Base-by-base conservation (phyloP, 1,140 invertebrate genomes). In the Dinothrombium tinctorium region DNA sequence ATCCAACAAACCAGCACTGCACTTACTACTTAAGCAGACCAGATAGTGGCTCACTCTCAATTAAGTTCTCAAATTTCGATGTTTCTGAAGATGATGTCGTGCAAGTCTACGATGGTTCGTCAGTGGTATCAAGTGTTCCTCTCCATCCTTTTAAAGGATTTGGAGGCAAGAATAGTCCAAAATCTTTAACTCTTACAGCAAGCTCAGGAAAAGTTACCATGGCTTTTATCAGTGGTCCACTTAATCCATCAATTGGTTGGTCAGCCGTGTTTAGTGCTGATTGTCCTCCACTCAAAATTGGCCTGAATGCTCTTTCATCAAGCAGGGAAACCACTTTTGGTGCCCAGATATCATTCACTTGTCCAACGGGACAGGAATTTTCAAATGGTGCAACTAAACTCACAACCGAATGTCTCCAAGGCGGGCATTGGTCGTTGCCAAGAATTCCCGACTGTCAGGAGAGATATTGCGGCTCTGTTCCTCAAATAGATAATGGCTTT, bases 401-500 rank as follows among this genome's bases (percentile, higher is more conserved):
- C 46, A 71, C 72, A 5, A 84, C 81, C 1, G 70, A 78, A 58
- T 90, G 83, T 63, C 57, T 75, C 49, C 74, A 73, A 49, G 79
- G 84, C 51, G 87, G 87, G 39, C 77, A 82, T 54, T 94, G 87
- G 87, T 86, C 80, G 12, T 69, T 79, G 19, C 74, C 71, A 25
- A 83, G 84, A 54, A 86, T 94, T 54, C 86, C 87, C 4, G 75
- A 76, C 55, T 95, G 87, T 61, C 87, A 94, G 72, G 83, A 89
- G 66, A 79, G 90, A 14, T 95, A 94, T 55, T 95, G 87, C 59
- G 84, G 84, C 39, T 83, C 86, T 24, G 86, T 94, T 20, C 87
- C 87, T 41, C 86, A 92, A 66, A 94, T 94, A 42, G 81, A 89
- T 51, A 95, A 92, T 56, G 87, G 87, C 33, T 92, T 90, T 56